Evolutionary conservation across 1,140 invertebrate genomes (phyloP).

Genomic region (Drosophila triauraria): DNA sequence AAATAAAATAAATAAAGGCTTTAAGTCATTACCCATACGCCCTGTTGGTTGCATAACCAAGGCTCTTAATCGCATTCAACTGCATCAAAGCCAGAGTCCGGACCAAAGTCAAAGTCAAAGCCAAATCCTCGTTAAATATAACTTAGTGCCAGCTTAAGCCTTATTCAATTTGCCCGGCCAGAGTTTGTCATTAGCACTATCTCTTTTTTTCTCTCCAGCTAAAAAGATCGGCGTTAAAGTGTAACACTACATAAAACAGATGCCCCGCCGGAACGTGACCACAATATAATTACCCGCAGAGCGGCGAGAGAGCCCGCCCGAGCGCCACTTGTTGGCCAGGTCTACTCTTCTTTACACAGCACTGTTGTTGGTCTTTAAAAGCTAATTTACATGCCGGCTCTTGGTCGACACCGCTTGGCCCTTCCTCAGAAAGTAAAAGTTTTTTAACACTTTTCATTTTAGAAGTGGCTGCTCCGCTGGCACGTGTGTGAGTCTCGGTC

Average conservation of each 20-base stretch:
- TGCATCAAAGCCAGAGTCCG: neutral
- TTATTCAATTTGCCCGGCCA: conserved; percentile 37
- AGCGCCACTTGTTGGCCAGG: conserved; percentile 70
- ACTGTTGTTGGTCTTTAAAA: conserved; percentile 65
- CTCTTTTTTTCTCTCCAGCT: conserved; percentile 11
- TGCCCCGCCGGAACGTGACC: conserved; percentile 77
- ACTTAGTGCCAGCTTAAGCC: conserved; percentile 18
- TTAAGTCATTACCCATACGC: neutral
- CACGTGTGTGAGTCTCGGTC: conserved; percentile 24
- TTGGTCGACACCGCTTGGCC: neutral
- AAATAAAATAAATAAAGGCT: neutral
- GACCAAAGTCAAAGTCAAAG: conserved; percentile 30
- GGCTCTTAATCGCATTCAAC: neutral
- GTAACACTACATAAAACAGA: conserved; percentile 81
- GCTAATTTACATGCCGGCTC: conserved; percentile 73
- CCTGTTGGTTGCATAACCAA: neutral
- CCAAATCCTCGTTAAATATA: conserved; percentile 18
- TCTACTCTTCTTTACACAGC: conserved; percentile 8
- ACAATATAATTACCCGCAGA: conserved; percentile 80
- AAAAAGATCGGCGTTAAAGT: conserved; percentile 73
- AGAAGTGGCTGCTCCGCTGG: conserved; percentile 55
- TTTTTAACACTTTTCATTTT: conserved; percentile 81
- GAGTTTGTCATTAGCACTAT: conserved; percentile 17
- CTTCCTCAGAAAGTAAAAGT: conserved; percentile 46
- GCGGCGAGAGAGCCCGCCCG: neutral